These are phyloP conservation scores for Gavia stellata DNA, from an alignment of 2,113 vertebrate genomes.

Conservation along the genomic window DNA sequence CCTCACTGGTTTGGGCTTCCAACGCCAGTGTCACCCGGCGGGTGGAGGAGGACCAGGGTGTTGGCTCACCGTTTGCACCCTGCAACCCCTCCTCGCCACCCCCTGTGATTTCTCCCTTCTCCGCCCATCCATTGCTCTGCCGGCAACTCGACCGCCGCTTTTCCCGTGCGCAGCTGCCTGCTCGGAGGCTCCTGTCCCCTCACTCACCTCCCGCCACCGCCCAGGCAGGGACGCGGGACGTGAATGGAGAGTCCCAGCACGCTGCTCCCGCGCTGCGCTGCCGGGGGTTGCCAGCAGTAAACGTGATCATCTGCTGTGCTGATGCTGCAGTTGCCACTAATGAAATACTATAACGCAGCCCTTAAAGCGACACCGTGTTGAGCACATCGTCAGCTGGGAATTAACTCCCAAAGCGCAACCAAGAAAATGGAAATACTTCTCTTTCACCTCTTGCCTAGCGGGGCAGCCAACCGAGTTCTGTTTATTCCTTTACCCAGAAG, in stretches of 20 bases:
- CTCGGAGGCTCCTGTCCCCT: not conserved
- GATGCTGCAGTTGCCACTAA: not conserved
- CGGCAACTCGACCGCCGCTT: not conserved
- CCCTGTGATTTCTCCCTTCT: not conserved
- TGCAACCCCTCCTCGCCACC: not conserved
- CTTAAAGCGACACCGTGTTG: fast-evolving
- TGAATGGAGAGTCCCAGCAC: fast-evolving
- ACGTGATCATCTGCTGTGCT: not conserved
- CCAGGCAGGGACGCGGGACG: fast-evolving
- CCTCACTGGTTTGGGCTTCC: fast-evolving
- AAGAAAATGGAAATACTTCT: not conserved
- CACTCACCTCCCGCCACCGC: not conserved
- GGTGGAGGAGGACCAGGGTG: not conserved
- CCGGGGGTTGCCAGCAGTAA: not conserved
- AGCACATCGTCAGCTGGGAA: not conserved
- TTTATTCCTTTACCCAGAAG: not conserved
- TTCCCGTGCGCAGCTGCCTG: fast-evolving
- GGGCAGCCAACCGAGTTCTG: not conserved
- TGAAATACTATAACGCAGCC: not conserved
- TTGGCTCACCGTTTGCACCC: fast-evolving
- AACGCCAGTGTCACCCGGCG: fast-evolving
- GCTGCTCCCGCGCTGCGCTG: fast-evolving
- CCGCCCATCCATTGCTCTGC: not conserved
- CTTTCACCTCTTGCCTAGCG: not conserved
- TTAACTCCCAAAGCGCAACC: not conserved